Evolutionary conservation across 64 coral and sea anemone genomes (phyloP), one percentile per base, ranked within the genome.

Genomic region (Actinia tenebrosa): DNA sequence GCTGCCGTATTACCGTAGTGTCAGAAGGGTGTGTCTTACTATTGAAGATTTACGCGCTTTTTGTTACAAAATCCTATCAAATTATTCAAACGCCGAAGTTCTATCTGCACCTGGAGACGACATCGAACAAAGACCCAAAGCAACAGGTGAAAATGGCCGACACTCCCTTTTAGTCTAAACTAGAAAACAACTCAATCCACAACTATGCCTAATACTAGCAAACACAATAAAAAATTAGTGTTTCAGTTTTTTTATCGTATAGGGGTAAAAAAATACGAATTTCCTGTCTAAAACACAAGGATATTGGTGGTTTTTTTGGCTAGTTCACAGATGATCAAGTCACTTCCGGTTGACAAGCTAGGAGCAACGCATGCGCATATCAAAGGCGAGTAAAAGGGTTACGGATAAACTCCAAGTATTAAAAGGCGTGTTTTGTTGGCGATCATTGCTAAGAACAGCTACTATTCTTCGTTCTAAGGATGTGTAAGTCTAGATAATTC

Each of bases 401-500:
- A 83, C 20, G 44, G 19, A 25, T 69, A 80, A 81, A 81, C 79
- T 81, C 3, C 19, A 44, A 46, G 83, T 20, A 37, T 64, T 63
- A 45, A 80, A 87, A 91, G 90, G 90, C 90, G 89, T 91, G 85
- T 87, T 91, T 91, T 87, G 86, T 78, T 87, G 84, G 52, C 45
- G 60, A 81, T 27, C 66, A 27, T 71, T 54, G 25, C 75, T 68
- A 44, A 71, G 77, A 87, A 53, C 85, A 77, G 60, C 83, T 60
- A 18, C 56, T 78, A 91, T 45, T 83, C 84, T 87, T 80, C 77
- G 37, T 81, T 68, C 44, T 80, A 71, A 64, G 30, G 47, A 91
- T 91, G 90, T 82, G 90, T 91, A 69, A 60, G 90, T 91, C 79
- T 72, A 87, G 62, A 6, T 42, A 27, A 44, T 83, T 83, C 17